Conservation (phyloP, 2,888 invertebrate genomes). For the Cetonia aurata region DNA sequence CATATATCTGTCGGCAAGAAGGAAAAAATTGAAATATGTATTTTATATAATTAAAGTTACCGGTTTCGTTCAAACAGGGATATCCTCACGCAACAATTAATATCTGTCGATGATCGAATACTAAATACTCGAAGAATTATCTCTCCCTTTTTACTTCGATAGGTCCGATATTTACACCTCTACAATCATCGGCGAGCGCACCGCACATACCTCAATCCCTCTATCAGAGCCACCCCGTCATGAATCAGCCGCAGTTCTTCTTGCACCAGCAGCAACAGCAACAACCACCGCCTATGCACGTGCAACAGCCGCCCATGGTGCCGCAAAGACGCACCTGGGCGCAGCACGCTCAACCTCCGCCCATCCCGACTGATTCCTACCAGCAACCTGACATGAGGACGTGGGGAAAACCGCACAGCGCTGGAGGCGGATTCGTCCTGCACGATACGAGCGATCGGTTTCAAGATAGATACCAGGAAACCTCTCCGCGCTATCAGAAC, state of each 20-base stretch:
- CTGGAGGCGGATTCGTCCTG: conserved; percentile 75
- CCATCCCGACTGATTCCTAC: conserved; percentile 52
- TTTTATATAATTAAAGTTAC: no score
- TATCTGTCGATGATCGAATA: no score
- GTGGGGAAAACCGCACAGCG: conserved; percentile 62
- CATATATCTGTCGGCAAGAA: no score
- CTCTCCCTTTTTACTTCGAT: background rate
- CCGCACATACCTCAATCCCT: conserved; percentile 70
- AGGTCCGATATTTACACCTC: conserved; percentile 56
- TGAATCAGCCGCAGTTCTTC: conserved; percentile 71
- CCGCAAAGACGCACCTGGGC: conserved; percentile 79
- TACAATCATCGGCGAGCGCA: conserved; percentile 65
- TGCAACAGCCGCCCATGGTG: conserved; percentile 64
- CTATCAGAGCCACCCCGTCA: conserved; percentile 61
- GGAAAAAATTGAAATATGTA: no score
- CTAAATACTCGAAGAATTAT: no score
- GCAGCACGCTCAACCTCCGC: conserved; percentile 58
- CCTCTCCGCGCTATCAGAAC: conserved; percentile 72
- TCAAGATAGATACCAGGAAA: conserved; percentile 50
- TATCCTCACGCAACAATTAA: no score
- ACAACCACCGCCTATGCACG: conserved; percentile 60
- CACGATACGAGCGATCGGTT: conserved; percentile 70
- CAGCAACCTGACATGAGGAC: conserved; percentile 62
- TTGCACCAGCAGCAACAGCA: conserved; percentile 76
- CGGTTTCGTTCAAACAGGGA: no score